A percentile compares a stretch with the other conserved stretches of the same genome.
These are phyloP conservation scores for Glyptemys insculpta DNA, from an alignment of 2,797 vertebrate species.

Conservation along the genomic window DNA sequence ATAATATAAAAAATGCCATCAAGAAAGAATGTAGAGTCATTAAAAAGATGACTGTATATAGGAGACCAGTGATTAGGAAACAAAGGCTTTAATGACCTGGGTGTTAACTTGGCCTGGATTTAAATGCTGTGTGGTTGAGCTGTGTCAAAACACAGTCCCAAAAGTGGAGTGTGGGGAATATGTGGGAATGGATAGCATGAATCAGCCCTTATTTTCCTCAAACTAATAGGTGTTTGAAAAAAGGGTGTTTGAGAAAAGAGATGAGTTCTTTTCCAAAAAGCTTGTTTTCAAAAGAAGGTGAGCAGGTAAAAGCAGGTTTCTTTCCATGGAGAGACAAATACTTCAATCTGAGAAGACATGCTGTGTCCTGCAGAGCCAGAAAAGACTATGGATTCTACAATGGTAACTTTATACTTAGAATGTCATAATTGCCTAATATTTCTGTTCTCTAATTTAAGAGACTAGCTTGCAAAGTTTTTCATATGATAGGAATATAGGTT, in stretches of 20 bases:
- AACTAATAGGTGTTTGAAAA: background rate
- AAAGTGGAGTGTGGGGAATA: background rate
- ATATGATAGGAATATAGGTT: background rate
- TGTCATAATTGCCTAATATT: accelerated
- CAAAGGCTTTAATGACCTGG: background rate
- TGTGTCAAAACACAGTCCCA: background rate
- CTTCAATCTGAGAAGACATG: background rate
- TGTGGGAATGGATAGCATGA: background rate
- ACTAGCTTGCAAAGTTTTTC: background rate
- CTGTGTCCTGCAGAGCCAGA: background rate
- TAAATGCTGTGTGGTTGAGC: background rate
- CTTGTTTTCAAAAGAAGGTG: background rate
- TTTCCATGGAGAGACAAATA: background rate
- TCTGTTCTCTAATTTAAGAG: background rate
- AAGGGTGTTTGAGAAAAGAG: background rate
- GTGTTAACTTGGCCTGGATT: background rate
- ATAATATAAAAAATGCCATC: background rate
- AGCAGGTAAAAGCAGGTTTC: background rate
- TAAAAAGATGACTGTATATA: background rate
- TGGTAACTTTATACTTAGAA: background rate
- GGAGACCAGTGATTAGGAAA: background rate
- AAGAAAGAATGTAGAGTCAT: background rate
- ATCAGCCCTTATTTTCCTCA: background rate
- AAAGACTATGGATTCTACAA: background rate
- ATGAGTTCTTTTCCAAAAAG: background rate